A percentile compares a stretch with the other conserved stretches of the same genome.
Evolutionary conservation across 2,113 vertebrate species (phyloP).

Genomic region (Myocastor coypus): DNA sequence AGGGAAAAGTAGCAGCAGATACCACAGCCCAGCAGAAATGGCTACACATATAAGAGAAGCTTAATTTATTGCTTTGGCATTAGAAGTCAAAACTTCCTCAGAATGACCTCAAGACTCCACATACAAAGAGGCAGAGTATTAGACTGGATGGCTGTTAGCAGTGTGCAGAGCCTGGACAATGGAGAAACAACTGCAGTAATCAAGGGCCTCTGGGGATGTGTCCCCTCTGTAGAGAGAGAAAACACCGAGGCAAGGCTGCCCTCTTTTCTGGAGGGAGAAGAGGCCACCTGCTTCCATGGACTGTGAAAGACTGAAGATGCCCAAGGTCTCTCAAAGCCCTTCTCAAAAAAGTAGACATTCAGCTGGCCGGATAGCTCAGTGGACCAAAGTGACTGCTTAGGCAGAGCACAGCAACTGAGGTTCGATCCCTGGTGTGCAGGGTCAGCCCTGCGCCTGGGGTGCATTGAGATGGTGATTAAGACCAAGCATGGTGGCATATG

Average conservation of each 20-base stretch:
- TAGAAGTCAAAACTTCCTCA: not conserved
- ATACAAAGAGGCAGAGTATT: not conserved
- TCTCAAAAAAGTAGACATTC: not conserved
- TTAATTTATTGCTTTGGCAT: not conserved
- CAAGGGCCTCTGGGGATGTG: not conserved
- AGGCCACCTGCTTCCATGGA: not conserved
- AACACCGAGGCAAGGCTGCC: not conserved
- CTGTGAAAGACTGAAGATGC: not conserved
- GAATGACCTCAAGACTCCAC: not conserved
- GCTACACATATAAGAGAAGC: not conserved
- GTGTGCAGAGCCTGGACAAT: not conserved
- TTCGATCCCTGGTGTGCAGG: too few species aligned
- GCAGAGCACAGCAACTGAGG: too few species aligned
- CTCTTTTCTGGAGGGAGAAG: not conserved
- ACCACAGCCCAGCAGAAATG: not conserved
- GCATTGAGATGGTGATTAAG: too few species aligned
- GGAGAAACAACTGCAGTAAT: not conserved
- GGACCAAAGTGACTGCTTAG: too few species aligned
- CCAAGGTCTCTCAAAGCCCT: not conserved
- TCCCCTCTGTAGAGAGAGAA: not conserved
- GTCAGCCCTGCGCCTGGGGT: too few species aligned
- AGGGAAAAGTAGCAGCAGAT: not conserved
- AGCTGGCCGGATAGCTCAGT: too few species aligned
- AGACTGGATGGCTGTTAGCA: not conserved
- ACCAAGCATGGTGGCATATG: too few species aligned